Conservation (phyloP, 2,113 vertebrate species). For the Bos javanicus region DNA sequence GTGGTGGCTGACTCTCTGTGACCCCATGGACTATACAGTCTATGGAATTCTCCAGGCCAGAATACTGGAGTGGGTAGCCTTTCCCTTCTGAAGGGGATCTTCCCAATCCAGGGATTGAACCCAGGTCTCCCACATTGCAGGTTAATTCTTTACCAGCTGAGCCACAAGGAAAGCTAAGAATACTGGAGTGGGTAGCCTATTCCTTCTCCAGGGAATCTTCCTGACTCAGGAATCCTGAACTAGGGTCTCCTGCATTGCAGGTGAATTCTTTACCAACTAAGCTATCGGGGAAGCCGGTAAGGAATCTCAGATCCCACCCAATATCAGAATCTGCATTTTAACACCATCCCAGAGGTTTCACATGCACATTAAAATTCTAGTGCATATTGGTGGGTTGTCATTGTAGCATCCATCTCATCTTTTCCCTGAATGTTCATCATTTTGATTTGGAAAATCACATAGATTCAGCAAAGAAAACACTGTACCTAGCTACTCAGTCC, state of each 20-base stretch:
- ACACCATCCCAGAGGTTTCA: neutral
- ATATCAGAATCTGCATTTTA: neutral
- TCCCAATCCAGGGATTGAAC: neutral
- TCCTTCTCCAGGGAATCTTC: neutral
- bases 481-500: neutral
- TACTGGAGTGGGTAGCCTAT: neutral
- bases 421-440: neutral
- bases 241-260: neutral
- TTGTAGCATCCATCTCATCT: neutral
- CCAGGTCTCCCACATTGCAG: neutral
- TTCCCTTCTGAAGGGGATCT: neutral
- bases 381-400: neutral
- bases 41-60: neutral
- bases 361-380: neutral
- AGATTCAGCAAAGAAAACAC: neutral
- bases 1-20: fast-evolving
- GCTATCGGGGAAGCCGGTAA: neutral
- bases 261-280: neutral
- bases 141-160: neutral
- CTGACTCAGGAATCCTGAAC: neutral
- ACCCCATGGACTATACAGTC: neutral
- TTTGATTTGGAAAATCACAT: neutral
- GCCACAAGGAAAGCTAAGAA: neutral
- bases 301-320: neutral
- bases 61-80: neutral